Base-by-base conservation (phyloP, 2,113 vertebrate genomes). In the Pavo muticus region DNA sequence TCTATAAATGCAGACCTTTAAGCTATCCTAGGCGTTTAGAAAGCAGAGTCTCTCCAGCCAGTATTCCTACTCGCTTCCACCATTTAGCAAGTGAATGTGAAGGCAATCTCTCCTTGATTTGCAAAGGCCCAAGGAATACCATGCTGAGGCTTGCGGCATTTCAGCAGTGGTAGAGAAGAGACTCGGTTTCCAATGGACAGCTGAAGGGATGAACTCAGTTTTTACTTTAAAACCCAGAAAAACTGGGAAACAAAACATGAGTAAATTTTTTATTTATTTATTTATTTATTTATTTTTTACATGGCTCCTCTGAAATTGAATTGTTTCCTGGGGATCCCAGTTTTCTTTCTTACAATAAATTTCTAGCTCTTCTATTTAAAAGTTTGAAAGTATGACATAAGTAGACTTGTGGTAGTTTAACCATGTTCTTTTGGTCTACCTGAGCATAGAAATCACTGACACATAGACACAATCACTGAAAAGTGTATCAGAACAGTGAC, bases 311-410 rank as follows among this genome's bases (percentile, higher is more conserved):
- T 90, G 20, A 37, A 76, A 60, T 29, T 73, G 87, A 90, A 81
- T 37, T 23, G 69, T 21, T 12, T 48, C 39, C 52, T 83, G 48
- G 13, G 39, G 32, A 90, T 85, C 69, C 24, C 5, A 73, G 37
- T 72, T 90, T 85, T 76, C 59, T 57, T 63, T 72, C 91, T 60
- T 44, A 79, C 82, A 88, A 79, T 4, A 91, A 71, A 88, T 61
- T 87, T 61, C 71, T 63, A 61, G 35, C 24, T 75, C n/a, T 87
- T 78, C 48, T 54, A 10, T 56, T 79, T 76, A 69, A 57, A 82
- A 48, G n/a, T 69, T 48, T 76, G 54, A 85, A 85, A 93, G 68
- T 8, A 37, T 19, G 27, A 72, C 14, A n/a, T 32, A 84, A 87
- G 10, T 12, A 82, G 25, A 64, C 19, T 48, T 30, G 27, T 30